These are phyloP conservation scores for Amblyornis subalaris DNA, from an alignment of 2,113 vertebrate species.

Conservation along the genomic window DNA sequence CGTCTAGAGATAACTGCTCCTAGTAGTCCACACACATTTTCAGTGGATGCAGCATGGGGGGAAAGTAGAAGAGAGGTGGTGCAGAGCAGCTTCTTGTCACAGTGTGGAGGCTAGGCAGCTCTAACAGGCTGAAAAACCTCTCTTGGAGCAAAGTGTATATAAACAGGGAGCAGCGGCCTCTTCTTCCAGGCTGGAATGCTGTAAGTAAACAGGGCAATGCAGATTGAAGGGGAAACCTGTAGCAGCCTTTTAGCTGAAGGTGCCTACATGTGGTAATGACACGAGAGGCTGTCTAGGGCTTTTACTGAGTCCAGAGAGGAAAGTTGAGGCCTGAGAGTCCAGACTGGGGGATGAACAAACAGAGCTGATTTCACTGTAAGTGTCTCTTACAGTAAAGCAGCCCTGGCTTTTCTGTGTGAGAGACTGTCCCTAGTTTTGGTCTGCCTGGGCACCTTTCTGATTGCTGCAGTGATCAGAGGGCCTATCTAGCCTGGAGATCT, in stretches of 20 bases:
- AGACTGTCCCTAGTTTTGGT: background rate
- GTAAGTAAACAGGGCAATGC: background rate
- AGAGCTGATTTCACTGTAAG: background rate
- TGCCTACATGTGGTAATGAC: background rate
- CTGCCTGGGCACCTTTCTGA: background rate
- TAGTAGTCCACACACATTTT: fast-evolving
- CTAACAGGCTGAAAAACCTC: background rate
- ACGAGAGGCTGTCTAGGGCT: background rate
- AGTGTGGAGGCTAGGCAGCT: background rate
- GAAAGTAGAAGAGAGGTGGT: background rate
- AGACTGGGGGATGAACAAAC: background rate
- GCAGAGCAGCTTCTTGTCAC: background rate
- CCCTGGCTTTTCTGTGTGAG: background rate
- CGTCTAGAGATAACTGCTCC: background rate
- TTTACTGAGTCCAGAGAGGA: background rate
- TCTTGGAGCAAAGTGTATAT: background rate
- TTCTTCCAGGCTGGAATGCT: background rate
- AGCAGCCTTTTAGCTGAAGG: background rate
- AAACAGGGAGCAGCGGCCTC: background rate
- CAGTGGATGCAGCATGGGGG: background rate
- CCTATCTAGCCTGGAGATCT: background rate
- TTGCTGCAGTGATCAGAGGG: background rate
- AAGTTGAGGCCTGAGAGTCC: background rate
- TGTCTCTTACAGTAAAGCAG: background rate
- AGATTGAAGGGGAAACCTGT: background rate